A percentile compares a stretch with the other conserved stretches of the same genome.
These are phyloP conservation scores for Cassiopea andromeda DNA, from an alignment of 30 jellyfish, hydroid and myxozoan genomes.

Conservation along the genomic window DNA sequence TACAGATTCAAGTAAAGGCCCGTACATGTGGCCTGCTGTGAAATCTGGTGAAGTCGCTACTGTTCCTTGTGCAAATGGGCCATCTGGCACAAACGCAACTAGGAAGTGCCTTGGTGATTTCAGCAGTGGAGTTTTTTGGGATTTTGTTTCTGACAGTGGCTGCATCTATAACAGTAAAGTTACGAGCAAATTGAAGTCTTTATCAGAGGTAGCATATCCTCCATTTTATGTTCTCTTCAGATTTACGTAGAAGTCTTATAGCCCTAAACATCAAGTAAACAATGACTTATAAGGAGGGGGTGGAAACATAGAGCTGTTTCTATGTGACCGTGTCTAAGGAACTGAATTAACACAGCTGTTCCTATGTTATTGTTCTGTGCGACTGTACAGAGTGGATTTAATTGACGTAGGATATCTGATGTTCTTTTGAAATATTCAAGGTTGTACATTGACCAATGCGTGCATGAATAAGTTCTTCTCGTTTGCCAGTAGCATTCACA, in stretches of 20 bases:
- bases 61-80: constrained; percentile 56
- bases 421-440: background rate
- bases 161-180: constrained; percentile 35
- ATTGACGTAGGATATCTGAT: too few species aligned
- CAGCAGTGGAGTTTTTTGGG: constrained; percentile 32
- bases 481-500: background rate
- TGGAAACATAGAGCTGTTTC: too few species aligned
- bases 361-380: too few species aligned
- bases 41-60: constrained; percentile 15
- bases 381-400: too few species aligned
- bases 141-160: constrained; percentile 8
- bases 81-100: constrained; percentile 35
- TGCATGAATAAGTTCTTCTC: background rate
- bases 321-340: too few species aligned
- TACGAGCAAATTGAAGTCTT: constrained; percentile 14
- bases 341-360: too few species aligned
- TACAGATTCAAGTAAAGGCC: constrained; percentile 44
- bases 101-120: constrained; percentile 39
- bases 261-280: too few species aligned
- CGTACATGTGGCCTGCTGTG: constrained; percentile 48
- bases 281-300: too few species aligned
- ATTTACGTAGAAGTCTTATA: too few species aligned
- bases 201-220: constrained; percentile 31
- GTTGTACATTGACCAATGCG: background rate
- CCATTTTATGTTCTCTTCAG: background rate